Conservation (phyloP, 2,113 vertebrate species). For the Psammodynastes pulverulentus region DNA sequence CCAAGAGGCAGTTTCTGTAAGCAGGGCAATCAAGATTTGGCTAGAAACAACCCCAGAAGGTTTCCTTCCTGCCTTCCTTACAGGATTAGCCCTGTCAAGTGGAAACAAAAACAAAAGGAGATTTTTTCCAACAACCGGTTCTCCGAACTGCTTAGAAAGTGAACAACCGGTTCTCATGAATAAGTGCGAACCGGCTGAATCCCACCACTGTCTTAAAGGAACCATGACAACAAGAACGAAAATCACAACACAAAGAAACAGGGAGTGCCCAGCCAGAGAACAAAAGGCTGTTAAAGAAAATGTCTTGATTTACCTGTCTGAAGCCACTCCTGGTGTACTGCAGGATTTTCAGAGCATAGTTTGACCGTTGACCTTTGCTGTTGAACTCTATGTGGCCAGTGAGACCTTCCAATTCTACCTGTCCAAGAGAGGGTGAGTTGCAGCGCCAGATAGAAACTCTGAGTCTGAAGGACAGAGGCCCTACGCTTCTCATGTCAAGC, state of each 20-base stretch:
- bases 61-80: no score
- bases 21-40: no score
- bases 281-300: background rate
- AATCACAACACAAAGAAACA: fast-evolving
- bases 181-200: no score
- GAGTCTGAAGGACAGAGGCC: background rate
- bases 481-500: background rate
- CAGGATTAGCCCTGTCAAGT: no score
- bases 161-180: no score
- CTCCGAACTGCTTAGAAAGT: no score
- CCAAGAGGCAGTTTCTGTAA: no score
- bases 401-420: slow-evolving; percentile 99
- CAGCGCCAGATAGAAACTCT: slow-evolving; percentile 58
- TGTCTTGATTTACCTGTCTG: slow-evolving; percentile 80
- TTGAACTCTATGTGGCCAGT: slow-evolving; percentile 99
- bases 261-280: fast-evolving
- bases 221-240: background rate
- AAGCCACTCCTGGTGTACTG: slow-evolving; percentile 87
- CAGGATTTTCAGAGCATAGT: slow-evolving; percentile 93
- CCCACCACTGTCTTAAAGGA: no score
- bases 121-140: no score
- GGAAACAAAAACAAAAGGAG: no score
- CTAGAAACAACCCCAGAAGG: no score
- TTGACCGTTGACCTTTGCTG: slow-evolving; percentile 97
- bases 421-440: slow-evolving; percentile 84